Evolutionary conservation across 2,113 vertebrate species (phyloP), one percentile per base, ranked within the genome.

Genomic region (Silurus meridionalis): DNA sequence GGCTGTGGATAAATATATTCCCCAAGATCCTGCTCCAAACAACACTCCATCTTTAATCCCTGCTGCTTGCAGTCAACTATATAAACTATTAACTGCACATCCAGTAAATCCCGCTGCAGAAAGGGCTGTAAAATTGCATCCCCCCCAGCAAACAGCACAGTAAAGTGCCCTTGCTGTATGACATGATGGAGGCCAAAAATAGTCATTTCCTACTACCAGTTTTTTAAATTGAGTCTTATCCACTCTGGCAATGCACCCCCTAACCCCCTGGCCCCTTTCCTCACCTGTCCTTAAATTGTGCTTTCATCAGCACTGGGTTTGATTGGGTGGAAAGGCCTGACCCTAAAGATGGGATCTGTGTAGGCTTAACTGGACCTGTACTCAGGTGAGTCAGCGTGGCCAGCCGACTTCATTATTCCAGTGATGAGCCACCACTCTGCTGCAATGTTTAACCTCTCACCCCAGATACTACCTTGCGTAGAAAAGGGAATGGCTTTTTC

Each of bases 71-170:
- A 89, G 90, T 94, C 91, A 94, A 94, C 94, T 93, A 92, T 93
- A 94, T 94, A 92, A 94, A 93, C 94, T 93, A 93, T 94, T 94
- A 94, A 93, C 92, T 94, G 92, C 93, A 93, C 90, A 94, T 92
- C 92, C 92, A 94, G 93, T 95, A 95, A 94, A 95, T 93, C 93
- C 91, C 89, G 89, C 91, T 60, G 83, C 88, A 91, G 90, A 91
- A 91, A 90, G 63, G 88, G 85, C 91, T 90, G 89, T 90, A 92
- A 92, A 92, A 92, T 92, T 89, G 87, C 90, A 89, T 79, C 83
- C 86, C 87, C 89, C 87, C 84, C 87, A 93, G 92, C 89, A 88
- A 89, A 90, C 91, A 91, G 88, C 90, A 80, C 89, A 92, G 87
- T 81, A 91, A 92, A 90, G 84, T 92, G 91, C 93, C 91, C 92